Percentiles rank a stretch among this genome's conserved stretches.
Evolutionary conservation across 2,113 vertebrate species (phyloP).

Genomic region (Chloebia gouldiae): DNA sequence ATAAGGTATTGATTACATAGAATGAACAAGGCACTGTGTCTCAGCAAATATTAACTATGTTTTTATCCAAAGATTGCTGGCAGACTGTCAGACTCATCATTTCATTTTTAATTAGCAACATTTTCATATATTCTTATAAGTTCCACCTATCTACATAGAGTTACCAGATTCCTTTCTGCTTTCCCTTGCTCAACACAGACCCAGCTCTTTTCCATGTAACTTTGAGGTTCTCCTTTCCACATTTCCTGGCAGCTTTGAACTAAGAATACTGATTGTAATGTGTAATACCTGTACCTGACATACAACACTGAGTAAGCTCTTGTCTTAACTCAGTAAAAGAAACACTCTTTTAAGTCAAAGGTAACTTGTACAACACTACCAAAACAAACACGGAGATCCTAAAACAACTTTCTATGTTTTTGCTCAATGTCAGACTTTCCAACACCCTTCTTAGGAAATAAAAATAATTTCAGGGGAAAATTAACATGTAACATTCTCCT

Average conservation of each 20-base stretch:
- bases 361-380: background rate
- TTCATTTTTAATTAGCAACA: background rate
- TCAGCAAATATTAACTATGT: background rate
- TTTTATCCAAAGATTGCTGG: background rate
- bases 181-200: background rate
- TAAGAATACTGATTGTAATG: background rate
- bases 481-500: background rate
- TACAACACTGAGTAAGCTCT: background rate
- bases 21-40: background rate
- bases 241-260: background rate
- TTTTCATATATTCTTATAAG: background rate
- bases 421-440: background rate
- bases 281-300: background rate
- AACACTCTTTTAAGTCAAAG: background rate
- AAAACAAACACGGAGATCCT: background rate
- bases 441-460: background rate
- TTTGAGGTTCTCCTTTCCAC: background rate
- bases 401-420: background rate
- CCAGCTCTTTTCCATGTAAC: background rate
- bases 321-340: background rate
- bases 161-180: background rate
- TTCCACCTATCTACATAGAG: background rate
- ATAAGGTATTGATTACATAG: background rate
- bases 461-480: background rate
- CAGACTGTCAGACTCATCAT: background rate